Conservation (phyloP, 2,113 vertebrate species). For the Nyctibius bracteatus region DNA sequence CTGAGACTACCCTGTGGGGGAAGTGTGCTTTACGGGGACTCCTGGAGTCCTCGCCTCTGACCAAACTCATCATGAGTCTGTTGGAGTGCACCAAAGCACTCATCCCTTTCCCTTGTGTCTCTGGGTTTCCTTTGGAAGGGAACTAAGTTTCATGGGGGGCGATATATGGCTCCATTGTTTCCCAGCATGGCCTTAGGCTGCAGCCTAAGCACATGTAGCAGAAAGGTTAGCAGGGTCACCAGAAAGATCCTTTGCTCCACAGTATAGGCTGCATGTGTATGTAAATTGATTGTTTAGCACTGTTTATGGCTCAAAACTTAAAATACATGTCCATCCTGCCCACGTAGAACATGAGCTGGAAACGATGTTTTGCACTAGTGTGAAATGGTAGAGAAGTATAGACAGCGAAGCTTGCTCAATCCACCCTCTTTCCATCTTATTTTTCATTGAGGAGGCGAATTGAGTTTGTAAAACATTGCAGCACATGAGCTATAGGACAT, state of each 20-base stretch:
- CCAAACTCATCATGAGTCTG: background rate
- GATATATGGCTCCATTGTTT: background rate
- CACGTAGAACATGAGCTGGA: background rate
- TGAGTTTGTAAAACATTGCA: background rate
- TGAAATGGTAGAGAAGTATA: background rate
- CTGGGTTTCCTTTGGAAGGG: background rate
- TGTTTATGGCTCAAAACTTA: background rate
- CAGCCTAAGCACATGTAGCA: background rate
- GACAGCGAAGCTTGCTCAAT: background rate
- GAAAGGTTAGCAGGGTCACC: background rate
- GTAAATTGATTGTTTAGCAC: background rate
- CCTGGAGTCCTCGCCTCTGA: background rate
- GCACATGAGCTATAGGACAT: background rate
- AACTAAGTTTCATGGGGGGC: background rate
- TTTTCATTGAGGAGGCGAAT: background rate
- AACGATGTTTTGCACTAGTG: background rate
- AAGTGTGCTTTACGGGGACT: background rate
- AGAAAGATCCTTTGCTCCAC: background rate
- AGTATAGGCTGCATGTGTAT: background rate
- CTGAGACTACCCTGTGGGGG: background rate
- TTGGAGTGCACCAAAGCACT: background rate
- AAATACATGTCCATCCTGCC: background rate
- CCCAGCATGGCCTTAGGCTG: background rate
- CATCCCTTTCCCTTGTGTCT: background rate
- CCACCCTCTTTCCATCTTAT: background rate